Evolutionary conservation across 2,797 vertebrate species (phyloP), one percentile per base, ranked within the genome.

Genomic region (Gymnocypris eckloni): DNA sequence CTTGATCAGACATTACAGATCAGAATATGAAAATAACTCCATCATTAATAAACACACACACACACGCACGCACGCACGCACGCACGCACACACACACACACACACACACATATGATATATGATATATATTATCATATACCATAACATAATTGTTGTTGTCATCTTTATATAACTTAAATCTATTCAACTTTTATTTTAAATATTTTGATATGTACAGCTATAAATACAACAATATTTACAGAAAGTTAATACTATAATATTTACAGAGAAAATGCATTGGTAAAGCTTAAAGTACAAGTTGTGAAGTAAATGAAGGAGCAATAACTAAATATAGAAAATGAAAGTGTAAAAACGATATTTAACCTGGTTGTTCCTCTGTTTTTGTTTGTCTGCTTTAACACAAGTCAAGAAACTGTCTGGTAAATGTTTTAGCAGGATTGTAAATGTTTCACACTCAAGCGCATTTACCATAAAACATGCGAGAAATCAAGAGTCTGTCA

Each of bases 401-500:
- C 54, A 22, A 72, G 10, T 67, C 33, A 67, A 18, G 66, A 10
- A 69, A 18, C 66, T n/a, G 25, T 77, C 45, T 52, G 15, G 1
- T 43, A 15, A 52, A 28, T 78, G 73, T 11, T 67, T 56, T 11
- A 28, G 45, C 22, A 33, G 45, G 33, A 56, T 54, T 16, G 67
- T 84, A 41, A 67, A 37, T 75, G 82, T 77, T 83, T 75, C 59
- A 76, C 16, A 39, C 54, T 76, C 15, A 3, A 48, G 59, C 9
- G 1, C 43, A 69, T 67, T 67, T 39, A 54, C 33, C 45, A 67
- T 67, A 81, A 54, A 84, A 70, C 70, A 76, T 39, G 25, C 5
- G 9, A 22, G 25, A 72, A 45, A 83, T 70, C 79, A 70, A 81
- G 39, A 64, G 70, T 45, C n/a, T 15, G 70, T 75, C 83, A 79